Percentiles rank a stretch among this genome's conserved stretches.
These are phyloP conservation scores for Caenorhabditis auriculariae DNA, from an alignment of 2,888 invertebrate species.

Conservation along the genomic window DNA sequence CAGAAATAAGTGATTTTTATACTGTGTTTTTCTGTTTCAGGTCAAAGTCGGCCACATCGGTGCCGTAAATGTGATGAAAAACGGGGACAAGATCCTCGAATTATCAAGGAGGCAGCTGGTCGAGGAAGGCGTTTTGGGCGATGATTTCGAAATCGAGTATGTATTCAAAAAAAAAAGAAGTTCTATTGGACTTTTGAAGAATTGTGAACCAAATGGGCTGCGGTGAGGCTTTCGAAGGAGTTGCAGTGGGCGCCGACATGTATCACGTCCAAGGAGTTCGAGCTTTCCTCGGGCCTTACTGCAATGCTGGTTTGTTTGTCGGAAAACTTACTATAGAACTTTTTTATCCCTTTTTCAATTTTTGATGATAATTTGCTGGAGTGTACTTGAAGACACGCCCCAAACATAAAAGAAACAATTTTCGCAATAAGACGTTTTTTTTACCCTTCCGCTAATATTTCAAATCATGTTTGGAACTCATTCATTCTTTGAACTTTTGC, in stretches of 20 bases:
- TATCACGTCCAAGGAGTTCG: conserved; percentile 60
- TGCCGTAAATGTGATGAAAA: conserved; percentile 57
- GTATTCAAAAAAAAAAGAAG: conserved; percentile 6
- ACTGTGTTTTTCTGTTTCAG: too few relatives aligned
- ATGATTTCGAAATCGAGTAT: conserved; percentile 58
- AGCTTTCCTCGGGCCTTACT: conserved; percentile 62
- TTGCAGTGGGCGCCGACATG: conserved; percentile 62
- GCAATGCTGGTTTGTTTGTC: conserved; percentile 49
- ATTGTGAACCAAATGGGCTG: conserved; percentile 59
- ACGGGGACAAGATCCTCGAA: conserved; percentile 56
- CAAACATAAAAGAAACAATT: too few relatives aligned
- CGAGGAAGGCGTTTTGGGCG: conserved; percentile 52
- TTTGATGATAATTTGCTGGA: not conserved
- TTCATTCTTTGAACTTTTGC: too few relatives aligned
- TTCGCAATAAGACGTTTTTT: too few relatives aligned
- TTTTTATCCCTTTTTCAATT: not conserved
- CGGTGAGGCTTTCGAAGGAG: conserved; percentile 60
- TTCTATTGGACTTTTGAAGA: conserved; percentile 24
- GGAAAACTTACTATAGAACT: not conserved
- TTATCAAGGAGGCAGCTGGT: conserved; percentile 50
- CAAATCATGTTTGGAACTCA: too few relatives aligned
- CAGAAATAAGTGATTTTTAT: not conserved
- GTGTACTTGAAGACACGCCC: too few relatives aligned
- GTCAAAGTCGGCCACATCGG: conserved; percentile 60
- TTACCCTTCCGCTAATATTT: too few relatives aligned